Percentiles rank a stretch among this genome's conserved stretches.
Conservation (phyloP, 2,797 vertebrate genomes). For the Coregonus suidteri region DNA sequence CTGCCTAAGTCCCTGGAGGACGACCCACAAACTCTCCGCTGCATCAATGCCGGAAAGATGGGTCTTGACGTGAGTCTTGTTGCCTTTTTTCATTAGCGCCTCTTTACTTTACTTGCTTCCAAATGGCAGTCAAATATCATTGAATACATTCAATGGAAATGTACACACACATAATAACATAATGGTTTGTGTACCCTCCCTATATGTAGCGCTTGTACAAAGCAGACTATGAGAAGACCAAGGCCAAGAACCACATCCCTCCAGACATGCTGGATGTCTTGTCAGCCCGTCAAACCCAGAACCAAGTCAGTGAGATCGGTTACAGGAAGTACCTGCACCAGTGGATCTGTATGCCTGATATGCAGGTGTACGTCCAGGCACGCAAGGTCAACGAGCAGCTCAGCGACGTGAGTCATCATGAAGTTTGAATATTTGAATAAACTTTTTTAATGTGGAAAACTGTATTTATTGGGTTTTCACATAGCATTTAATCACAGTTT, state of each 20-base stretch:
- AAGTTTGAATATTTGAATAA: neutral
- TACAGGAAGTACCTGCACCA: conserved; percentile 93
- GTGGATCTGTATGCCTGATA: conserved; percentile 93
- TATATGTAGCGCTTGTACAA: conserved; percentile 87
- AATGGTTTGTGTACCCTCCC: conserved; percentile 12
- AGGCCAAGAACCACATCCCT: conserved; percentile 89
- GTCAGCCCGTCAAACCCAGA: conserved; percentile 86
- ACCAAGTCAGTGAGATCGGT: conserved; percentile 86
- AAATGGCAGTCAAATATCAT: neutral
- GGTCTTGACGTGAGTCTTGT: conserved; percentile 86
- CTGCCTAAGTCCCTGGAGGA: conserved; percentile 90
- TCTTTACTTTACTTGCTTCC: neutral
- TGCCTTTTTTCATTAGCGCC: neutral
- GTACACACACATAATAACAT: neutral
- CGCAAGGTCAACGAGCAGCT: conserved; percentile 94
- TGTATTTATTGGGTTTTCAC: neutral
- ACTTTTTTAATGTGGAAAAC: neutral
- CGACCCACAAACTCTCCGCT: conserved; percentile 89
- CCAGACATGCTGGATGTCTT: conserved; percentile 95
- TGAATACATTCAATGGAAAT: neutral
- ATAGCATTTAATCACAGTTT: too few relatives aligned
- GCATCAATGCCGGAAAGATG: conserved; percentile 88
- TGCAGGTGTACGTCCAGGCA: conserved; percentile 87
- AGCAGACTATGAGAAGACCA: conserved; percentile 90
- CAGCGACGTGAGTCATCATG: conserved; percentile 86